Evolutionary conservation across 2,113 vertebrate species (phyloP), one percentile per base, ranked within the genome.

Genomic region (Bungarus multicinctus): DNA sequence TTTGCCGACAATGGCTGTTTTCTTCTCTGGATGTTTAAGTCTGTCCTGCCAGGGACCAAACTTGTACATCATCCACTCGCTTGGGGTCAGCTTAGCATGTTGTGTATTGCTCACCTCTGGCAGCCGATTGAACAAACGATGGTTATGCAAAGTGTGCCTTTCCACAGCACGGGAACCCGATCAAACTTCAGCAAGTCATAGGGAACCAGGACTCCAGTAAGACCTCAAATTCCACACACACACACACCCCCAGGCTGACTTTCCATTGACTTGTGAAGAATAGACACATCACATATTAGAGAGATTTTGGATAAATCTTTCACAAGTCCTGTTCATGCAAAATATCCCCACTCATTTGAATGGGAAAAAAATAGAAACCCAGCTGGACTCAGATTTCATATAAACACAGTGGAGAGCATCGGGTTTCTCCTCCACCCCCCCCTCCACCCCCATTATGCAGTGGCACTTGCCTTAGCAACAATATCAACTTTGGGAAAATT

Each of bases 391-490:
- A 69, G 60, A n/a, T n/a, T n/a, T 69, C 30, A 0, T 5, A 74
- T 1, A 18, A 18, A 39, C 64, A 74, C 5, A 6, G 12, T 34
- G n/a, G 64, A n/a, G 64, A 5, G 14, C n/a, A 6, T 74, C 2
- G 3, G 4, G 4, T 54, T 5, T 5, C n/a, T n/a, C n/a, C n/a
- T n/a, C n/a, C n/a, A n/a, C 2, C 2, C 5, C 2, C 5, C 11
- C 4, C 30, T n/a, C n/a, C n/a, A n/a, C 30, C 30, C 30, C 64
- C 30, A 39, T 3, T 7, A 39, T 81, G 16, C 74, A 81, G 18
- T 81, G 74, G 34, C 18, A 9, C 34, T 81, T 16, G 3, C 18
- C 18, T 81, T 22, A 43, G 34, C 34, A 43, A 81, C 74, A 9
- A 3, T 43, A 22, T 20, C 34, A 81, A 43, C 74, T 43, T 43